These are phyloP conservation scores for Styela clava DNA, from an alignment of 23 tunicate genomes.

Conservation along the genomic window DNA sequence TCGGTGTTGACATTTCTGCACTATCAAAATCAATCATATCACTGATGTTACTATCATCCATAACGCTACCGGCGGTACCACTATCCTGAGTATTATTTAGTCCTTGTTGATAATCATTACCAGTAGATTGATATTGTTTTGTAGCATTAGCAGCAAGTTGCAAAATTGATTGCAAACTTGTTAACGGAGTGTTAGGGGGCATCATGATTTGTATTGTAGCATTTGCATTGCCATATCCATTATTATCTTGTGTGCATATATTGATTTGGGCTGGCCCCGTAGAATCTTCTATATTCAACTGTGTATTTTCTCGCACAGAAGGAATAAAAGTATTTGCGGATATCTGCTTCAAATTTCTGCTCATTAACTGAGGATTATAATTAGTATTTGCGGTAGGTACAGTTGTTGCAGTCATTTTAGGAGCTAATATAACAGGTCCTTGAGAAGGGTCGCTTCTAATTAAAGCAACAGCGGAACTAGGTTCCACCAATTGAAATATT, in stretches of 20 bases:
- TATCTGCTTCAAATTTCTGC: neutral
- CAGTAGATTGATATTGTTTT: constrained; percentile 24
- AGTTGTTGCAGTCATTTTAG: neutral
- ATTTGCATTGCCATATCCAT: neutral
- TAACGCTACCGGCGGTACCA: neutral
- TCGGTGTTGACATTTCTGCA: neutral
- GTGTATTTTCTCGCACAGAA: neutral
- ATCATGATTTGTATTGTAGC: constrained; percentile 33
- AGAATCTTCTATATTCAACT: neutral
- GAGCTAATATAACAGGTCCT: neutral
- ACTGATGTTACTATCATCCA: neutral
- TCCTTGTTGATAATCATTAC: neutral
- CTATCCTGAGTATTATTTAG: neutral
- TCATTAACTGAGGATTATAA: neutral
- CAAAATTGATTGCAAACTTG: constrained; percentile 23
- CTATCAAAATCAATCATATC: neutral
- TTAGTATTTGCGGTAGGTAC: neutral
- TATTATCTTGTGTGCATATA: neutral
- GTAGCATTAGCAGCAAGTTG: constrained; percentile 33
- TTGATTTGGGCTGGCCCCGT: neutral
- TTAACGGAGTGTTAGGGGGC: constrained; percentile 31
- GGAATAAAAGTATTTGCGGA: neutral
- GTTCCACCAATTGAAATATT: neutral
- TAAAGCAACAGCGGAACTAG: neutral
- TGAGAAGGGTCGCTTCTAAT: neutral